A percentile compares a stretch with the other conserved stretches of the same genome.
Conservation (phyloP, 2,797 vertebrate species). For the Enteromius treurensis region DNA sequence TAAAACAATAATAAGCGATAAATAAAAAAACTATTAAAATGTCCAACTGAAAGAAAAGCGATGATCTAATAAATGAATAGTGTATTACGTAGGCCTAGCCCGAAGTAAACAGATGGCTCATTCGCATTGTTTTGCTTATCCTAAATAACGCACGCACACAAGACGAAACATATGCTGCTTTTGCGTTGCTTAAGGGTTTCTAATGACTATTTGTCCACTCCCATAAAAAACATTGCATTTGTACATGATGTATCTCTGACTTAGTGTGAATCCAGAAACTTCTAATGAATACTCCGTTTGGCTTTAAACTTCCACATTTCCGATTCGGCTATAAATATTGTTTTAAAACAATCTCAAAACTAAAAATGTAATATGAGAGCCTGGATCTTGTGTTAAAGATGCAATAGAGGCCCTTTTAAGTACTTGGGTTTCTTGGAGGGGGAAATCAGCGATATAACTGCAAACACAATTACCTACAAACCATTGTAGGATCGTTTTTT, state of each 20-base stretch:
- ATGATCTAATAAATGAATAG: constrained; percentile 7
- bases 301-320: constrained; percentile 4
- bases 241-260: not conserved
- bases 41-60: constrained; percentile 5
- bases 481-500: not conserved
- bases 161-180: constrained; percentile 43
- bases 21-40: not conserved
- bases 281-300: not conserved
- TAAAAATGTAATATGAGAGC: not conserved
- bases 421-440: not conserved
- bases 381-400: not conserved
- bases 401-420: constrained; percentile 21
- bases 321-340: not conserved
- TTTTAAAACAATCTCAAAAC: not conserved
- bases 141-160: constrained; percentile 27
- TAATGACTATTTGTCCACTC: not conserved
- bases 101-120: constrained; percentile 47
- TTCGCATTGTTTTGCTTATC: constrained; percentile 40
- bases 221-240: not conserved
- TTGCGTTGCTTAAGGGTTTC: constrained; percentile 14
- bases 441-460: not conserved
- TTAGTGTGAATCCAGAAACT: constrained; percentile 20
- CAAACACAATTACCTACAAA: not conserved
- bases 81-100: constrained; percentile 22
- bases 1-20: not conserved